Percentiles rank a stretch among this genome's conserved stretches.
These are phyloP conservation scores for Rhombomys opimus DNA, from an alignment of 2,113 vertebrate genomes.

Conservation along the genomic window DNA sequence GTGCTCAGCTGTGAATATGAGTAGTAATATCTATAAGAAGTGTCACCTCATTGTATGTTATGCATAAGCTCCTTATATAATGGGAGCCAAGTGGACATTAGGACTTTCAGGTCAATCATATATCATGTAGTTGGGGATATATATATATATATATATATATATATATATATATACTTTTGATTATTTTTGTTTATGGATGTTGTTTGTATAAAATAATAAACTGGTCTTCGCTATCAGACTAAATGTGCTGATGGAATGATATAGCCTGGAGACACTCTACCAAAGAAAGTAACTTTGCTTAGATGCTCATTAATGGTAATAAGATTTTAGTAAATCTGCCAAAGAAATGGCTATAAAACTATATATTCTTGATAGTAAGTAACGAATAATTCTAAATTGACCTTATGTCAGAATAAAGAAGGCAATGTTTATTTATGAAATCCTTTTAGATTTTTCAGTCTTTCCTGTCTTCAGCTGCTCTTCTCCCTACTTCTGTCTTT, in stretches of 20 bases:
- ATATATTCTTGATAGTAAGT: not conserved
- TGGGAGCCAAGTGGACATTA: not conserved
- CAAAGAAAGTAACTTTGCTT: not conserved
- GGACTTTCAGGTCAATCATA: not conserved
- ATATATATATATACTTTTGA: not conserved
- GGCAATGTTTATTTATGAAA: not conserved
- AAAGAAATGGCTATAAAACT: not conserved
- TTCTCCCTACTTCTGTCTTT: accelerated
- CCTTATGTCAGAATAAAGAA: not conserved
- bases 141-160: no score
- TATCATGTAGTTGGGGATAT: not conserved
- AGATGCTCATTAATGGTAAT: not conserved
- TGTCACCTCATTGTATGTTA: not conserved
- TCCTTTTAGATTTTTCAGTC: not conserved
- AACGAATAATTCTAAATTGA: not conserved
- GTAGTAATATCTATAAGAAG: accelerated
- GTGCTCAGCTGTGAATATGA: not conserved
- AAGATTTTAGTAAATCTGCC: not conserved
- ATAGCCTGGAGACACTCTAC: not conserved
- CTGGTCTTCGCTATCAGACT: not conserved
- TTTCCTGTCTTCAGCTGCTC: not conserved
- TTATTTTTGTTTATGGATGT: not conserved
- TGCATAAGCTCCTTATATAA: not conserved
- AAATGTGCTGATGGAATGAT: not conserved
- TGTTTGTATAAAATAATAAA: not conserved